phyloP scores from a whole-genome alignment of 2,113 vertebrate species.

The Dromiciops gliroides region DNA sequence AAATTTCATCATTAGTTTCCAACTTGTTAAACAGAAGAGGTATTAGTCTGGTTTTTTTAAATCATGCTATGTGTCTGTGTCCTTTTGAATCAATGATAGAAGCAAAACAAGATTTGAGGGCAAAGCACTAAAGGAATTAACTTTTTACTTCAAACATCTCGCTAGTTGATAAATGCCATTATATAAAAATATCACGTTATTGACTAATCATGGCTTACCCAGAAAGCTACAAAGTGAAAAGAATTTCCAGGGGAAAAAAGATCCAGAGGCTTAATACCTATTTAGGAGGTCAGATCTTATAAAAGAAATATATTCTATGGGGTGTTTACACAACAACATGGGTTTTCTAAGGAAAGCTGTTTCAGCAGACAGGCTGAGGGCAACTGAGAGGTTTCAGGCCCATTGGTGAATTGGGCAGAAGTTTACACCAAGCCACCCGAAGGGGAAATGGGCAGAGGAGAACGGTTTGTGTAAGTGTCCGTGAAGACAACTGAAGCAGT shows the following conservation, averaged over 20 bases:
- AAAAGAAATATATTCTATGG: neutral
- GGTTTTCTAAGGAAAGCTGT: too few relatives aligned
- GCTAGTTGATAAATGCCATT: slow-evolving; percentile 67
- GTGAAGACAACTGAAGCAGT: too few relatives aligned
- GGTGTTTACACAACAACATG: slow-evolving; percentile 25
- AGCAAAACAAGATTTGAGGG: slow-evolving; percentile 77
- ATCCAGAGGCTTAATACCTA: slow-evolving; percentile 59
- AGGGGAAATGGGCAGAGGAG: too few relatives aligned
- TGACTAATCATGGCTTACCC: slow-evolving; percentile 71
- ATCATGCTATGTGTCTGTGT: slow-evolving; percentile 74
- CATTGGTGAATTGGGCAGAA: too few relatives aligned
- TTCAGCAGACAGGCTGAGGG: too few relatives aligned
- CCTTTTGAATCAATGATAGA: slow-evolving; percentile 75
- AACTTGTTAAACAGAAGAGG: slow-evolving; percentile 81
- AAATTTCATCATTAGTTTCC: slow-evolving; percentile 80
- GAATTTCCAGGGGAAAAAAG: neutral
- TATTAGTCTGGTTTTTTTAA: slow-evolving; percentile 78
- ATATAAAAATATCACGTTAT: slow-evolving; percentile 78
- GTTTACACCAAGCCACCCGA: too few relatives aligned
- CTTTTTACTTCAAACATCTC: slow-evolving; percentile 70
- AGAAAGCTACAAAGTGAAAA: slow-evolving; percentile 75
- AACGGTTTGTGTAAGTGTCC: too few relatives aligned
- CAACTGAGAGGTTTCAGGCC: too few relatives aligned
- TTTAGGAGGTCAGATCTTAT: slow-evolving; percentile 22
- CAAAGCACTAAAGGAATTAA: slow-evolving; percentile 64